These are phyloP conservation scores for Anagrus nilaparvatae DNA, from an alignment of 1,140 invertebrate species.

Conservation along the genomic window DNA sequence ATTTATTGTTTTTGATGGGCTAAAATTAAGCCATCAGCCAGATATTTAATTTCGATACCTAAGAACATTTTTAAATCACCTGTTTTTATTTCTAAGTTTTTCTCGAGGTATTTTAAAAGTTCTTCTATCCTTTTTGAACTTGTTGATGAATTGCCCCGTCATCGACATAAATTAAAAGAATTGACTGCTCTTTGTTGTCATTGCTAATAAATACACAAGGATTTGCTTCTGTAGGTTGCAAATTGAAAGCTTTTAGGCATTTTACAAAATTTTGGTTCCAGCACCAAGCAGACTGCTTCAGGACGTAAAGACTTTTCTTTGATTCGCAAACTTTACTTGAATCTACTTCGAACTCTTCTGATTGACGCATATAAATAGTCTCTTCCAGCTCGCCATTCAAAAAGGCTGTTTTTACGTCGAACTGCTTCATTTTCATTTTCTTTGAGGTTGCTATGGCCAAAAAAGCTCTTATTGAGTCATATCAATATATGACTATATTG, in stretches of 20 bases:
- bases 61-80: constrained; percentile 9
- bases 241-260: constrained; percentile 8
- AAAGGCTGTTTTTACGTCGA: constrained; percentile 25
- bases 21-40: constrained; percentile 23
- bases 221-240: constrained; percentile 16
- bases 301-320: constrained; percentile 31
- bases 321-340: constrained; percentile 28
- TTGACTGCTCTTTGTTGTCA: no score
- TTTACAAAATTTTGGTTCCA: constrained; percentile 26
- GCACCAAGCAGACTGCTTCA: constrained; percentile 34
- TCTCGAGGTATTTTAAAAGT: constrained; percentile 5
- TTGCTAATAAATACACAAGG: constrained; percentile 16
- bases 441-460: constrained; percentile 21
- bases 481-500: no score
- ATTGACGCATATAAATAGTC: constrained; percentile 20
- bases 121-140: neutral
- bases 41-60: constrained; percentile 24
- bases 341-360: constrained; percentile 20
- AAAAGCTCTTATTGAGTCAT: constrained; percentile 24
- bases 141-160: constrained; percentile 13
- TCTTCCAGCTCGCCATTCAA: constrained; percentile 11
- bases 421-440: constrained; percentile 19
- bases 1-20: constrained; percentile 26
- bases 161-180: no score
- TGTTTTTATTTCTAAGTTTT: constrained; percentile 14